phyloP scores from a whole-genome alignment of 2,113 vertebrate genomes.

The Paradoxurus hermaphroditus region DNA sequence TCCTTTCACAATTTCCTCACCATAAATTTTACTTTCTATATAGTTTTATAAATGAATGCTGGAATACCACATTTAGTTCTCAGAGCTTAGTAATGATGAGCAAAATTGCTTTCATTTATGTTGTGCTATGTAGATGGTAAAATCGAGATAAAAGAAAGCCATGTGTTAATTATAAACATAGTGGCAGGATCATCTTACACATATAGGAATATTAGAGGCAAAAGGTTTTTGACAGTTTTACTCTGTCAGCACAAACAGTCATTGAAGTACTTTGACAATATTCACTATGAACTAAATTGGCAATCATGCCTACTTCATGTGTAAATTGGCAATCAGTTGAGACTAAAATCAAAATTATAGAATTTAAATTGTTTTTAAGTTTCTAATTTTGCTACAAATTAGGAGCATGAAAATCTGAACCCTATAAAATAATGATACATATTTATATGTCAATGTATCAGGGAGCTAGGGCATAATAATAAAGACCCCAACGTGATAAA shows the following conservation, averaged over 20 bases:
- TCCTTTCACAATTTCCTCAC: slow-evolving; percentile 58
- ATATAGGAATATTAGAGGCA: background rate
- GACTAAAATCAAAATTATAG: background rate
- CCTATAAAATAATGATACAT: background rate
- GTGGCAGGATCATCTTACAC: background rate
- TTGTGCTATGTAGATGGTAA: slow-evolving; percentile 56
- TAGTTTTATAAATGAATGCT: slow-evolving; percentile 64
- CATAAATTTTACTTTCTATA: slow-evolving; percentile 71
- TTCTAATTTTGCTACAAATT: background rate
- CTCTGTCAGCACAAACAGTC: background rate
- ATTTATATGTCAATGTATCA: background rate
- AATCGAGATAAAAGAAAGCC: slow-evolving; percentile 56
- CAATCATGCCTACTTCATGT: background rate
- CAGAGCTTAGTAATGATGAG: slow-evolving; percentile 45
- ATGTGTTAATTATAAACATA: slow-evolving; percentile 41
- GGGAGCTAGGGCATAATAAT: background rate
- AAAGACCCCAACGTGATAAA: background rate
- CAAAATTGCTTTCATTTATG: slow-evolving; percentile 65
- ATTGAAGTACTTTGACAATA: slow-evolving; percentile 36
- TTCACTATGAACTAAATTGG: slow-evolving; percentile 23
- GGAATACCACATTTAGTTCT: slow-evolving; percentile 24
- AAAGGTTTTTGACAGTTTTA: slow-evolving; percentile 16
- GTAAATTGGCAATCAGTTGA: background rate
- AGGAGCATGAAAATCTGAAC: background rate
- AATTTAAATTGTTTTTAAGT: background rate